Evolutionary conservation across 2,888 invertebrate genomes (phyloP), one percentile per base, ranked within the genome.

Genomic region (Pseudolycoriella hygida): DNA sequence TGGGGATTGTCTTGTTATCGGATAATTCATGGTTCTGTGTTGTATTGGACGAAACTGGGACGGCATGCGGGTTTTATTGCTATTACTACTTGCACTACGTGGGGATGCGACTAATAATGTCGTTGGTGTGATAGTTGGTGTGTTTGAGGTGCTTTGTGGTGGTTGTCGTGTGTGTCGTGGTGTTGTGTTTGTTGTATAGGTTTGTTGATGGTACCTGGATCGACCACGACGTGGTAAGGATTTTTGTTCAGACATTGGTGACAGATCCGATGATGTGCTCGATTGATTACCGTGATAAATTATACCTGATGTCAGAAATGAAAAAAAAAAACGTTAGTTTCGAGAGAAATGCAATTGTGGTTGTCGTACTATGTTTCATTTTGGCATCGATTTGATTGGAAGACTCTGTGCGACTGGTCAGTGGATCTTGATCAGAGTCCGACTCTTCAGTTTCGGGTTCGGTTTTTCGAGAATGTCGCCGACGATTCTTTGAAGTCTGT

Each of bases 201-300:
- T 62, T 60, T 65, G 64, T 60, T 66, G 64, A 61, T 66, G 65
- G 67, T 72, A 77, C 76, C 77, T 77, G 66, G 77, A 74, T 62
- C 76, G 73, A 64, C 73, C 75, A 62, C 79, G 72, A 59, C 80
- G 71, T 54, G 80, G 79, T 58, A 80, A 68, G 54, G 79, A 80
- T 64, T 80, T 80, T 66, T 80, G 79, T 62, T 80, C 80, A 58
- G 79, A 77, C 77, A 79, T 79, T 57, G 80, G 80, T 54, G 80
- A 80, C 60, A 80, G 73, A 68, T 80, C 80, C 60, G 80, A 80
- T 52, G 80, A 80, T 53, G 80, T 80, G 67, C 79, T 80, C 57
- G 80, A 80, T 60, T 75, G 75, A 62, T 77, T 76, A 61, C 78
- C 78, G 63, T 80, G 80, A 64, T 80, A 80, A 62, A 79, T 74